Percentiles rank a stretch among this genome's conserved stretches.
Conservation (phyloP, 1,140 invertebrate genomes). For the Pseudomyrmex cubaensis region DNA sequence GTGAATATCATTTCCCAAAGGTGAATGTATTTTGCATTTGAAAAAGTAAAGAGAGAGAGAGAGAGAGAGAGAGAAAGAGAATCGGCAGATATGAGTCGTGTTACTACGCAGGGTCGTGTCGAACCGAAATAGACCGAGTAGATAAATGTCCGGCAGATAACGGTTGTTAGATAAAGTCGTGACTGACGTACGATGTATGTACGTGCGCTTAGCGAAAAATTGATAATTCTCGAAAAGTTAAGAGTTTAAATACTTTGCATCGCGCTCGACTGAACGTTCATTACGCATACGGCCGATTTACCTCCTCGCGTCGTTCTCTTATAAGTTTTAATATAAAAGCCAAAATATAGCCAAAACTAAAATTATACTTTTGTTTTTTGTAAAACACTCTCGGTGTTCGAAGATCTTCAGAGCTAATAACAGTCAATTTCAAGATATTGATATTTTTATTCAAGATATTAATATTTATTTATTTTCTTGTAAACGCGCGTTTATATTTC, state of each 20-base stretch:
- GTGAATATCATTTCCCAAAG: not conserved
- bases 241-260: conserved; percentile 46
- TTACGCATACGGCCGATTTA: conserved; percentile 15
- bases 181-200: conserved; percentile 54
- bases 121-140: conserved; percentile 26
- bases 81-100: conserved; percentile 2
- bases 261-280: conserved; percentile 16
- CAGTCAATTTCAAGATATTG: not conserved
- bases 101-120: conserved; percentile 2
- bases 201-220: conserved; percentile 43
- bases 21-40: conserved; percentile 11
- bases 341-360: too few relatives aligned
- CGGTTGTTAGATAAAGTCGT: conserved; percentile 48
- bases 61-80: not conserved
- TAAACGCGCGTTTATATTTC: not conserved
- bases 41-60: not conserved
- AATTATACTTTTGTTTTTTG: too few relatives aligned
- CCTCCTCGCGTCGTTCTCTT: not conserved
- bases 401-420: not conserved
- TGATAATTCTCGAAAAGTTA: conserved; percentile 47
- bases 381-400: too few relatives aligned
- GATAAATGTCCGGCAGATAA: conserved; percentile 60
- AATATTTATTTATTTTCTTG: not conserved
- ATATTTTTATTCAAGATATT: too few relatives aligned
- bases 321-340: not conserved